Evolutionary conservation across 30 jellyfish, hydroid and myxozoan species (phyloP).

Genomic region (Rhopilema esculentum): DNA sequence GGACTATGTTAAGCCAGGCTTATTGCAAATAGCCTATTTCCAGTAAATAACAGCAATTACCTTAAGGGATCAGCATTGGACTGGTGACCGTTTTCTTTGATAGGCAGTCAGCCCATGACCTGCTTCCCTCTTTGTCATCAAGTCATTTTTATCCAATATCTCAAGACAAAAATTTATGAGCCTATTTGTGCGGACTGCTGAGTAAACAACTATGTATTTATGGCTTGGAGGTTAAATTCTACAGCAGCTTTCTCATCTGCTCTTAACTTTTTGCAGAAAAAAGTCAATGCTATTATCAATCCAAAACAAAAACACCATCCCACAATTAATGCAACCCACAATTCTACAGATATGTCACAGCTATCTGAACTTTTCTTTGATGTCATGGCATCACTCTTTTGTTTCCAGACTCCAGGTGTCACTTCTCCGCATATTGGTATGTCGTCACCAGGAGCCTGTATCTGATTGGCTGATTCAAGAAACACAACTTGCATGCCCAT

Average conservation of each 20-base stretch:
- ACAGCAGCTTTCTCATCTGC: not conserved
- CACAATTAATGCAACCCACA: slow-evolving; percentile 49
- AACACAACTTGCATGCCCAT: slow-evolving; percentile 73
- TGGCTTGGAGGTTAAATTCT: not conserved
- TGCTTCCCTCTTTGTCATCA: too few species aligned
- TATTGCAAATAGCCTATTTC: too few species aligned
- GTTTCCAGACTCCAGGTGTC: slow-evolving; percentile 46
- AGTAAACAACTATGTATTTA: not conserved
- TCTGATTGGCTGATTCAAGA: slow-evolving; percentile 25
- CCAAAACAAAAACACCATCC: slow-evolving; percentile 63
- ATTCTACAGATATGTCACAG: slow-evolving; percentile 5
- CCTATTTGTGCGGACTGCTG: not conserved
- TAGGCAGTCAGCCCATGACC: too few species aligned
- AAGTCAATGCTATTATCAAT: not conserved
- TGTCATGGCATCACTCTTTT: not conserved
- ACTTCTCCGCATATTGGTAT: slow-evolving; percentile 69
- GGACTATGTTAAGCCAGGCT: too few species aligned
- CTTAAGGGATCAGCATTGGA: too few species aligned
- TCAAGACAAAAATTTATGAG: too few species aligned
- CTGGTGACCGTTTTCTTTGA: too few species aligned
- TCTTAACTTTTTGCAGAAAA: slow-evolving; percentile 14
- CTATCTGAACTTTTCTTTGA: not conserved
- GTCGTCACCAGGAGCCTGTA: slow-evolving; percentile 64
- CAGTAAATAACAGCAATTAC: too few species aligned
- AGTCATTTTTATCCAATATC: too few species aligned